Evolutionary conservation across 2,797 vertebrate genomes (phyloP).

Genomic region (Synanceia verrucosa): DNA sequence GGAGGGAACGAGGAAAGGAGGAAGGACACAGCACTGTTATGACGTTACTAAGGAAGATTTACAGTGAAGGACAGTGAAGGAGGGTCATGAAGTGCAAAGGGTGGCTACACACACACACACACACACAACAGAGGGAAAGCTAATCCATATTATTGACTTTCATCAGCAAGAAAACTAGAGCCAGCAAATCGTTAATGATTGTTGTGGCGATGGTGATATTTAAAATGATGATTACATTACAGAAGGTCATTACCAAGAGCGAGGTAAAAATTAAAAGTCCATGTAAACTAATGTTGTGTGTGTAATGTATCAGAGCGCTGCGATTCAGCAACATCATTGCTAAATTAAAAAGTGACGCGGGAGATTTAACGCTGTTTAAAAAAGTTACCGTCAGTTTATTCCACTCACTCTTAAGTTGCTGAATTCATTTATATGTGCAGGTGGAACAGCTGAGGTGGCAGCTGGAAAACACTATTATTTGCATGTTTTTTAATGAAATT

Average conservation of each 20-base stretch:
- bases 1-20: not conserved
- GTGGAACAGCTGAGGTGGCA: conserved; percentile 20
- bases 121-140: conserved; percentile 19
- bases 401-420: not conserved
- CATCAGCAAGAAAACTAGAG: conserved; percentile 58
- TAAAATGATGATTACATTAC: conserved; percentile 67
- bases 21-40: conserved; percentile 11
- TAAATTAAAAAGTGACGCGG: conserved; percentile 11
- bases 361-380: conserved; percentile 25
- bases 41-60: conserved; percentile 37
- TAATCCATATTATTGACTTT: conserved; percentile 67
- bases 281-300: conserved; percentile 29
- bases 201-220: conserved; percentile 62
- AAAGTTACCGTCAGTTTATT: not conserved
- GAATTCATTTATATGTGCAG: conserved; percentile 13
- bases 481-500: conserved; percentile 29
- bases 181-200: conserved; percentile 60
- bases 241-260: conserved; percentile 52
- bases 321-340: conserved; percentile 14
- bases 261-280: conserved; percentile 53
- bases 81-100: conserved; percentile 21
- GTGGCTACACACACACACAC: not conserved
- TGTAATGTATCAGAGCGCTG: conserved; percentile 18
- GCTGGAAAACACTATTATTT: conserved; percentile 40
- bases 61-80: conserved; percentile 29